phyloP scores from a whole-genome alignment of 2,113 vertebrate genomes.

The Epinephelus lanceolatus region DNA sequence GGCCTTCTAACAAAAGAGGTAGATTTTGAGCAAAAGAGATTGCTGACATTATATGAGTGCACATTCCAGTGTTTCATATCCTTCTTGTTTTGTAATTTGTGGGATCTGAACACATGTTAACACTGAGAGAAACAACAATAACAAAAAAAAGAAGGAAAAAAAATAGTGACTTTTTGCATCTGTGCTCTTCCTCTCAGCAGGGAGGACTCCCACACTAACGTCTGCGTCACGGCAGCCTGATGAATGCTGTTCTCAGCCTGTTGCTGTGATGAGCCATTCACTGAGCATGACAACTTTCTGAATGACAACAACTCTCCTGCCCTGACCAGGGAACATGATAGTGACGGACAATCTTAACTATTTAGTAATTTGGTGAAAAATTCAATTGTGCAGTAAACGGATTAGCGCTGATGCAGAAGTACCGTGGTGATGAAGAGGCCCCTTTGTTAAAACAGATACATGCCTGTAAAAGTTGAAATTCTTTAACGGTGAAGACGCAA shows the following conservation, averaged over 20 bases:
- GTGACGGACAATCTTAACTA: conserved; percentile 4
- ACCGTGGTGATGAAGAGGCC: conserved; percentile 2
- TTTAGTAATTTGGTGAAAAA: conserved; percentile 40
- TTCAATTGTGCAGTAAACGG: conserved; percentile 45
- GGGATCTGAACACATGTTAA: not conserved
- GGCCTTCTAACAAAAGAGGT: not conserved
- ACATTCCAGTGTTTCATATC: not conserved
- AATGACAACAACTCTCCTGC: conserved; percentile 23
- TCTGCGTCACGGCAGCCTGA: not conserved
- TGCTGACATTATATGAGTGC: not conserved
- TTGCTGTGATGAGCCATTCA: conserved; percentile 1
- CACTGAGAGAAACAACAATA: not conserved
- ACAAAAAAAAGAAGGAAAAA: not conserved
- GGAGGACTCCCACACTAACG: not conserved
- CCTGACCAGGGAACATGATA: not conserved
- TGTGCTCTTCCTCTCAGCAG: not conserved
- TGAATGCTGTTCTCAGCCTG: not conserved
- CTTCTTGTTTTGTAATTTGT: not conserved
- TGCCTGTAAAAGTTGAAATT: not conserved
- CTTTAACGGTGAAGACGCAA: not conserved
- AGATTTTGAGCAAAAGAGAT: not conserved
- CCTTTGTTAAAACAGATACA: conserved; percentile 22
- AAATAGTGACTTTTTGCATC: not conserved
- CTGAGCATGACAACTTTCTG: conserved; percentile 20
- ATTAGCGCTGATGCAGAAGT: conserved; percentile 29